phyloP scores from a whole-genome alignment of 2,888 invertebrate species.

The Mythimna loreyi region DNA sequence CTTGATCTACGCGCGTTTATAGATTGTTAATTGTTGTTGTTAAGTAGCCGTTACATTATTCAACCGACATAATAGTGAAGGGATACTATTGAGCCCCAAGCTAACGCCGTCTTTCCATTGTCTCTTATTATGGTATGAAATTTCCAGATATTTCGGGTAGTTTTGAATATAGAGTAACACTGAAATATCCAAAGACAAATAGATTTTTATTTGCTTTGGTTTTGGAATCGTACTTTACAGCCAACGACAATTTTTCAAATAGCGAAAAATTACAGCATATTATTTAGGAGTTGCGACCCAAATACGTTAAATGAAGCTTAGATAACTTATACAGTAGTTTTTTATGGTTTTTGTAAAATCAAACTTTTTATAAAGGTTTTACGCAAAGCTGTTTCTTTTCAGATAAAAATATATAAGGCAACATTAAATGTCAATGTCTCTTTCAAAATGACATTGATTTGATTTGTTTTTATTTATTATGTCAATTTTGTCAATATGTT shows the following conservation, averaged over 20 bases:
- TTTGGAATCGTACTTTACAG: slow-evolving; percentile 45
- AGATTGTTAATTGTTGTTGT: too few relatives aligned
- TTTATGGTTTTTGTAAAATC: background rate
- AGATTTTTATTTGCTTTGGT: background rate
- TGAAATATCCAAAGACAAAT: slow-evolving; percentile 39
- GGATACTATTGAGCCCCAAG: too few relatives aligned
- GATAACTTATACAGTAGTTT: too few relatives aligned
- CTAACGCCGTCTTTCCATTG: too few relatives aligned
- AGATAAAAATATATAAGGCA: background rate
- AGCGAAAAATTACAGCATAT: background rate
- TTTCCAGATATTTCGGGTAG: background rate
- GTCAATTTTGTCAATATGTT: too few relatives aligned
- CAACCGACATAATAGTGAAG: too few relatives aligned
- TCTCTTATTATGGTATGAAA: too few relatives aligned
- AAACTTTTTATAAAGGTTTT: background rate
- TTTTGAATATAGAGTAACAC: slow-evolving; percentile 25
- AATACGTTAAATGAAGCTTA: background rate
- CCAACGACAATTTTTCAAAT: slow-evolving; percentile 37
- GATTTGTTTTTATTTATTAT: background rate
- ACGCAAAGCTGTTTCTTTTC: background rate
- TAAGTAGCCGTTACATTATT: too few relatives aligned
- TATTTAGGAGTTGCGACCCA: too few relatives aligned
- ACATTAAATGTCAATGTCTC: slow-evolving; percentile 1
- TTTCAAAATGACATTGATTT: background rate
- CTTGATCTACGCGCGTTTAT: too few relatives aligned